Conservation (phyloP, 2,888 invertebrate genomes). For the Eumerus sabulonum region DNA sequence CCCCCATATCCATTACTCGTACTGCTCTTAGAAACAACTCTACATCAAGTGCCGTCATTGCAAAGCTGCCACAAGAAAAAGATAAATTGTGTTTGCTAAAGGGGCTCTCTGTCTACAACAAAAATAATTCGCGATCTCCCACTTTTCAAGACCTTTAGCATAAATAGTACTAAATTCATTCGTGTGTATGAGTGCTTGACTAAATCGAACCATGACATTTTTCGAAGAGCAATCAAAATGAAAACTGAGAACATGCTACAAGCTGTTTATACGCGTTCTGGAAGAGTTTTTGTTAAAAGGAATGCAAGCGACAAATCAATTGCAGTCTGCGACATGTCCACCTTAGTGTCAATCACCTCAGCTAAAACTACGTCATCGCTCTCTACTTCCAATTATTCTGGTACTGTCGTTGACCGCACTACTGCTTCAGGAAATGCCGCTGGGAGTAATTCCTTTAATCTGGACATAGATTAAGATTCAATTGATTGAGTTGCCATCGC, state of each 20-base stretch:
- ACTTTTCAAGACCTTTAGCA: not conserved
- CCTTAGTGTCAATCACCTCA: not conserved
- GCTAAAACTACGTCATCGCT: not conserved
- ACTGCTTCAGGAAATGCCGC: not conserved
- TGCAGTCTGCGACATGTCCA: constrained; percentile 4
- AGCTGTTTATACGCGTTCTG: not conserved
- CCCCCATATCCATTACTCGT: not conserved
- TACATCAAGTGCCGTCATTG: constrained; percentile 1
- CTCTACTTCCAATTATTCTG: no score
- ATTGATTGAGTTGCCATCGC: no score
- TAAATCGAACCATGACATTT: not conserved
- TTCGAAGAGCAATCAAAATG: not conserved
- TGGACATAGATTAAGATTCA: not conserved
- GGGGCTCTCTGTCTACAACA: constrained; percentile 3
- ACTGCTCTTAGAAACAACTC: not conserved
- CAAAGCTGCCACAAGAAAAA: not conserved
- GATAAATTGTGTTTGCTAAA: constrained; percentile 4
- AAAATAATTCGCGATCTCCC: not conserved
- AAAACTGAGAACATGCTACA: not conserved
- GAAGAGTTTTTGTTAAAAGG: constrained; percentile 2
- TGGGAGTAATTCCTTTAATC: not conserved
- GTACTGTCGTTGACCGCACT: not conserved
- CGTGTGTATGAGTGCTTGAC: not conserved
- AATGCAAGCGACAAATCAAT: not conserved
- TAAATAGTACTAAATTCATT: not conserved